Evolutionary conservation across 2,797 vertebrate genomes (phyloP).

Genomic region (Pachyuromys duprasi): DNA sequence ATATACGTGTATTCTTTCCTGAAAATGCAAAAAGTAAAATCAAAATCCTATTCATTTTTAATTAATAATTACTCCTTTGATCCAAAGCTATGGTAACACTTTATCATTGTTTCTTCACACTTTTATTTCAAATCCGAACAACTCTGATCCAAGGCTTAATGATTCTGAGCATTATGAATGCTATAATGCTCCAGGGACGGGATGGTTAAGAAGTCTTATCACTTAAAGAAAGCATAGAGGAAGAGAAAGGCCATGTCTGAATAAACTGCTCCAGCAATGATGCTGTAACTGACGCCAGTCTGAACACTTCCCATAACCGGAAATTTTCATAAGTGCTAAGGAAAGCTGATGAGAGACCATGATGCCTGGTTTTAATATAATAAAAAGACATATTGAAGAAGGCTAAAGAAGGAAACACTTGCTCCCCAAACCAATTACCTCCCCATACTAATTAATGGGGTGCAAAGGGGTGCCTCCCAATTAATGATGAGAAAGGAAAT

Average conservation of each 20-base stretch:
- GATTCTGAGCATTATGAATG: not conserved
- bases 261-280: not conserved
- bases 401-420: not conserved
- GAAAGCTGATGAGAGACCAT: not conserved
- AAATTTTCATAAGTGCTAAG: not conserved
- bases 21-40: not conserved
- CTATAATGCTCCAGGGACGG: not conserved
- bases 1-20: not conserved
- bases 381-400: not conserved
- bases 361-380: not conserved
- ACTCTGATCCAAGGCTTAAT: not conserved
- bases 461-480: not conserved
- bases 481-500: not conserved
- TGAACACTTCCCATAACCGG: not conserved
- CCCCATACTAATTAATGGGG: not conserved
- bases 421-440: no score
- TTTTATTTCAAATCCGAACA: not conserved
- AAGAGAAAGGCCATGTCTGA: not conserved
- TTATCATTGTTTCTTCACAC: not conserved
- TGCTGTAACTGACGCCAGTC: not conserved
- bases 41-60: constrained; percentile 24
- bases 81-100: not conserved
- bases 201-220: not conserved
- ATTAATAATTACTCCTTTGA: not conserved
- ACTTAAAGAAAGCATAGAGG: not conserved